Percentiles rank a stretch among this genome's conserved stretches.
Conservation (phyloP, 2,888 invertebrate genomes). For the Brachynemurus nebulosus region DNA sequence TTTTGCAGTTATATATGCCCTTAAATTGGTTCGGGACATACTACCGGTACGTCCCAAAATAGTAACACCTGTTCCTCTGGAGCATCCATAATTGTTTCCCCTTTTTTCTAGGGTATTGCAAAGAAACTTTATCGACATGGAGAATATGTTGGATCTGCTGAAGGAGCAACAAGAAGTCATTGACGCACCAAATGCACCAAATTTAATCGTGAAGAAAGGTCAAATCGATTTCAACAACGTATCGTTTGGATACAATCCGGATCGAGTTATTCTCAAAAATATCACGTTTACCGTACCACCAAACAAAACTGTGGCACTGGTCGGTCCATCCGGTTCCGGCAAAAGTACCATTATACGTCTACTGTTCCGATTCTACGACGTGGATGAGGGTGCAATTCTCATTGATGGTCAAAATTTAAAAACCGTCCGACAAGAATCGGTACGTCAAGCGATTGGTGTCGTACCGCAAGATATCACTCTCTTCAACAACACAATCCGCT, state of each 20-base stretch:
- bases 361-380: constrained; percentile 93
- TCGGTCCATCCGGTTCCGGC: constrained; percentile 82
- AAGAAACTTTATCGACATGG: constrained; percentile 97
- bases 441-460: constrained; percentile 76
- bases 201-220: constrained; percentile 52
- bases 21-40: constrained; percentile 97
- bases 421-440: constrained; percentile 68
- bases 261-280: constrained; percentile 59
- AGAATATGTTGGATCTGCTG: constrained; percentile 96
- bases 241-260: constrained; percentile 74
- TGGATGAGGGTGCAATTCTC: constrained; percentile 69
- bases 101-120: constrained; percentile 67
- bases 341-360: constrained; percentile 94
- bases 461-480: constrained; percentile 96
- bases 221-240: constrained; percentile 82
- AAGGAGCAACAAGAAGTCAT: constrained; percentile 75
- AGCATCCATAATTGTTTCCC: background rate
- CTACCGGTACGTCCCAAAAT: too few species aligned
- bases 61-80: constrained; percentile 15
- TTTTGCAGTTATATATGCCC: constrained; percentile 88
- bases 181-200: constrained; percentile 67
- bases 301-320: constrained; percentile 74
- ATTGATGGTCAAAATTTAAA: constrained; percentile 85
- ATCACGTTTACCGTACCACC: constrained; percentile 65
- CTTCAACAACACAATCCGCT: constrained; percentile 85